These are phyloP conservation scores for Ceratoteleas bidentatus DNA, from an alignment of 1,140 invertebrate genomes.

Conservation along the genomic window DNA sequence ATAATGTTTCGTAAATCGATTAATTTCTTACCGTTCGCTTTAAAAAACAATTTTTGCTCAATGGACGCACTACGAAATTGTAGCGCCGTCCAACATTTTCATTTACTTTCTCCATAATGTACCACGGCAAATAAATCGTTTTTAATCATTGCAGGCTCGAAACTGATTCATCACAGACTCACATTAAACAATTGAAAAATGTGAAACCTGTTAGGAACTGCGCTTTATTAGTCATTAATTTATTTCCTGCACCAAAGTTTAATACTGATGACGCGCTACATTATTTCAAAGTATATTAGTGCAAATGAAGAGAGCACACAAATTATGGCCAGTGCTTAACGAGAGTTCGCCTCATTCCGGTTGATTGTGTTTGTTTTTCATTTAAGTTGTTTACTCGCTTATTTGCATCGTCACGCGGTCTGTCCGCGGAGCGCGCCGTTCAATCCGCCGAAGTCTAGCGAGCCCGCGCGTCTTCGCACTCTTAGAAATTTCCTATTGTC, in stretches of 20 bases:
- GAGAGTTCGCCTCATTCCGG: constrained; percentile 55
- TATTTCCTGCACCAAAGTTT: constrained; percentile 26
- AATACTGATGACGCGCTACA: constrained; percentile 11
- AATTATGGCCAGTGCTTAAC: constrained; percentile 35
- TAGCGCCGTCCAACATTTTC: no score
- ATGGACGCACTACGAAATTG: no score
- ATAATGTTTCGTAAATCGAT: no score
- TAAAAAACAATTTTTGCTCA: no score
- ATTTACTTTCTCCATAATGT: no score
- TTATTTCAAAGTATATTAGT: constrained; percentile 48
- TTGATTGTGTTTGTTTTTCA: constrained; percentile 78
- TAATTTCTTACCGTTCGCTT: no score
- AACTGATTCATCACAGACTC: no score
- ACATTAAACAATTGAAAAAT: constrained; percentile 14
- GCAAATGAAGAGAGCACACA: constrained; percentile 46
- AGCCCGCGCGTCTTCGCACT: constrained; percentile 7
- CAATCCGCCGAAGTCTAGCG: constrained; percentile 6
- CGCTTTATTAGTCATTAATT: constrained; percentile 31
- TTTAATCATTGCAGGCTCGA: no score
- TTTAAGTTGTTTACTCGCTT: constrained; percentile 76
- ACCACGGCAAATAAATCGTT: no score
- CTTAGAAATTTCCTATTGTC: no score
- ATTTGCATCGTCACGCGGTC: constrained; percentile 67
- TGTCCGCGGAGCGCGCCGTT: constrained; percentile 14
- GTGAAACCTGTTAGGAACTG: constrained; percentile 5